Evolutionary conservation across 1,140 invertebrate genomes (phyloP).

Genomic region (Dendrolimus punctatus): DNA sequence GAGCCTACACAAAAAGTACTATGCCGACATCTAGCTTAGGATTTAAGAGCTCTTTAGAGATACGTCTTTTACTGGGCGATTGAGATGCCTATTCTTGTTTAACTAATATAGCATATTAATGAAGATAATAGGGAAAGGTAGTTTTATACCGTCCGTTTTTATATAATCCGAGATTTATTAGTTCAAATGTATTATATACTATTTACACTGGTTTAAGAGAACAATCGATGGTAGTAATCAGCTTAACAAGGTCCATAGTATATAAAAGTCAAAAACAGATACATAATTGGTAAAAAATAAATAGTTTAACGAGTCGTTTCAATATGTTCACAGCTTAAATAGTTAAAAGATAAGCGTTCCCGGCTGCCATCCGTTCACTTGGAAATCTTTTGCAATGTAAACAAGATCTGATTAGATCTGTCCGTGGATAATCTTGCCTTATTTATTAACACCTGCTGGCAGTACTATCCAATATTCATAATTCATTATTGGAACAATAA

Average conservation of each 20-base stretch:
- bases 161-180: too few relatives aligned
- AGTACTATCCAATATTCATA: constrained; percentile 19
- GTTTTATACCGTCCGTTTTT: too few relatives aligned
- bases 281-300: constrained; percentile 58
- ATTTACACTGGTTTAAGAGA: constrained; percentile 53
- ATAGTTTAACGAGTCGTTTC: constrained; percentile 42
- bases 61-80: too few relatives aligned
- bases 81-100: too few relatives aligned
- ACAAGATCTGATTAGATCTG: constrained; percentile 60
- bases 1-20: too few relatives aligned
- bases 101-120: too few relatives aligned
- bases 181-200: too few relatives aligned
- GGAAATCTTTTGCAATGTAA: constrained; percentile 49
- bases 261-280: constrained; percentile 40
- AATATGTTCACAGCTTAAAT: constrained; percentile 54
- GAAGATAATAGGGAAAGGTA: too few relatives aligned
- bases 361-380: constrained; percentile 11
- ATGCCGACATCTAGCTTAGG: too few relatives aligned
- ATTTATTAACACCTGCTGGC: constrained; percentile 50
- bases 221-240: constrained; percentile 53
- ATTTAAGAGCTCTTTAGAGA: too few relatives aligned
- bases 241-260: constrained; percentile 50
- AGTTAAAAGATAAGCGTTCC: constrained; percentile 26
- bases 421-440: constrained; percentile 44
- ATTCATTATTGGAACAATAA: constrained; percentile 12